phyloP scores from a whole-genome alignment of 2,888 invertebrate genomes.

The Trichopoda pennipes region DNA sequence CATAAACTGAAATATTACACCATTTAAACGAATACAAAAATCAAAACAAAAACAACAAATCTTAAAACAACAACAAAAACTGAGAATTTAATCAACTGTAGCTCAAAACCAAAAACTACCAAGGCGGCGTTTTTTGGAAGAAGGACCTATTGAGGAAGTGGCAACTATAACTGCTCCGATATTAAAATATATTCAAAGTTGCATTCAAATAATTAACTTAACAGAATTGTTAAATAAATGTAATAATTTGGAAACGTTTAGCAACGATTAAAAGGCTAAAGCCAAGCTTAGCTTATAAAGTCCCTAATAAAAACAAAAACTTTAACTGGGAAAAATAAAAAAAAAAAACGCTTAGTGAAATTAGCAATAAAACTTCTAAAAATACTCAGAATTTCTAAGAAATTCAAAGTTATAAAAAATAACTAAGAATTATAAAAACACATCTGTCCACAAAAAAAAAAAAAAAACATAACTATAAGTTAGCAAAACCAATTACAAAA shows the following conservation, averaged over 20 bases:
- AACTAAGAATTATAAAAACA: conserved; percentile 54
- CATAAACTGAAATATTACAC: conserved; percentile 78
- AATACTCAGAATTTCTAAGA: conserved; percentile 69
- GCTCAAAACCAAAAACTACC: conserved; percentile 69
- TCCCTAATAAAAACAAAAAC: conserved; percentile 28
- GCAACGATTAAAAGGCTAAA: conserved; percentile 59
- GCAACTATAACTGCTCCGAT: conserved; percentile 72
- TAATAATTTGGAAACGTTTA: conserved; percentile 56
- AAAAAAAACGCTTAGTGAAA: conserved; percentile 65
- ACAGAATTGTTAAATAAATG: conserved; percentile 46
- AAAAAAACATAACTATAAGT: conserved; percentile 44
- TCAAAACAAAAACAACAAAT: conserved; percentile 70
- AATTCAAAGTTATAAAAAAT: conserved; percentile 52
- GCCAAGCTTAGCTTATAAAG: conserved; percentile 66
- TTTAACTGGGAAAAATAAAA: conserved; percentile 29
- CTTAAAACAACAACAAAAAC: conserved; percentile 71
- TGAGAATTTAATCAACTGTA: conserved; percentile 71
- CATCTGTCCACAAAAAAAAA: conserved; percentile 63
- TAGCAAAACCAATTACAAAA: conserved; percentile 50
- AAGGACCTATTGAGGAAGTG: conserved; percentile 63
- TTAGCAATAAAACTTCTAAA: conserved; percentile 65
- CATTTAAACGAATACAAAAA: conserved; percentile 75
- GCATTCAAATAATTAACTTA: conserved; percentile 36
- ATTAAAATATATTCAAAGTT: conserved; percentile 47
- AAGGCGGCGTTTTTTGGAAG: conserved; percentile 66